Percentiles rank a stretch among this genome's conserved stretches.
phyloP scores from a whole-genome alignment of 2,797 vertebrate genomes.

The Emys orbicularis region DNA sequence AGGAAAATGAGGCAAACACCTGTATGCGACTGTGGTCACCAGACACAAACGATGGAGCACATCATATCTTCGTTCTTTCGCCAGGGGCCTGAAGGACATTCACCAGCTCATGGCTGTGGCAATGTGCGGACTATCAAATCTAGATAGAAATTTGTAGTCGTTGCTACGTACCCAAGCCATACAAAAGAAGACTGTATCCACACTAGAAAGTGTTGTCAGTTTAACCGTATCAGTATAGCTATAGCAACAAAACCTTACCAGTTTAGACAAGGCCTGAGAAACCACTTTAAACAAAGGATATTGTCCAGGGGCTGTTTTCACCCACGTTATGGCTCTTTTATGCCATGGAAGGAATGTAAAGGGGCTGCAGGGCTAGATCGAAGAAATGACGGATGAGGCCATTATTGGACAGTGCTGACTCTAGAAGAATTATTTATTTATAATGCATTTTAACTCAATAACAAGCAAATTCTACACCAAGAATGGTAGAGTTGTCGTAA shows the following conservation, averaged over 20 bases:
- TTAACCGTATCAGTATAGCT: neutral
- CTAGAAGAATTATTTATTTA: neutral
- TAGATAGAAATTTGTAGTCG: too few relatives aligned
- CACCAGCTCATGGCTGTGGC: too few relatives aligned
- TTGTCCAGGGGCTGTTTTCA: neutral
- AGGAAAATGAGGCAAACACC: too few relatives aligned
- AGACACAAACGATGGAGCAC: too few relatives aligned
- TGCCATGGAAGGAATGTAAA: neutral
- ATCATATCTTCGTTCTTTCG: too few relatives aligned
- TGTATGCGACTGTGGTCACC: too few relatives aligned
- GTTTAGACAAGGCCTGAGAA: neutral
- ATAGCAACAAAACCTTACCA: neutral
- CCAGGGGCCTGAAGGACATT: too few relatives aligned
- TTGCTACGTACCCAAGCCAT: too few relatives aligned
- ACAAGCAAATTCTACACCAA: neutral
- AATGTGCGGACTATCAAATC: too few relatives aligned
- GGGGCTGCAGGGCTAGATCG: neutral
- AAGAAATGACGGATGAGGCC: neutral
- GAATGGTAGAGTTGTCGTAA: too few relatives aligned
- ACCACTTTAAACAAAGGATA: neutral
- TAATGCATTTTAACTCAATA: neutral
- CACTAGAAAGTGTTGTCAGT: neutral
- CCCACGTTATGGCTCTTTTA: neutral
- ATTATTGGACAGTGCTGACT: neutral
- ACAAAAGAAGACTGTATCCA: too few relatives aligned